A percentile compares a stretch with the other conserved stretches of the same genome.
These are phyloP conservation scores for Rhizomys pruinosus DNA, from an alignment of 2,113 vertebrate genomes.

Conservation along the genomic window DNA sequence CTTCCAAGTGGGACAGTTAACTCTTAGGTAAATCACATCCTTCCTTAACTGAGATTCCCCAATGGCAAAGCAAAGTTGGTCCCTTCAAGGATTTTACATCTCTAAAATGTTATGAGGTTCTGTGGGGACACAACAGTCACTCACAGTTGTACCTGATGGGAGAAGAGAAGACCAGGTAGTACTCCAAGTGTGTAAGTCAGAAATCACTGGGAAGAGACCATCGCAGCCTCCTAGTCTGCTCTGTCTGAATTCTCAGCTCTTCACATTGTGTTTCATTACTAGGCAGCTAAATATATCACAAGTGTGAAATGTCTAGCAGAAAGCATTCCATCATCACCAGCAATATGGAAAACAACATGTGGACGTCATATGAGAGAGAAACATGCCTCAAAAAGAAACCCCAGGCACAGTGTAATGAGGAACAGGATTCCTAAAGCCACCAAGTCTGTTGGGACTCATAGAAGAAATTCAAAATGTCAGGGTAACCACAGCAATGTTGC, in stretches of 20 bases:
- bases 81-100: neutral
- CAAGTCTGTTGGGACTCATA: neutral
- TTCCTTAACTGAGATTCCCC: neutral
- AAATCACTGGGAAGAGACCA: neutral
- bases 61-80: neutral
- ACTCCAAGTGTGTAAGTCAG: neutral
- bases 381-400: slow-evolving; percentile 2
- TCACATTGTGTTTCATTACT: neutral
- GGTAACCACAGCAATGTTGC: neutral
- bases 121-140: neutral
- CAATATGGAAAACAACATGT: slow-evolving; percentile 1
- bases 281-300: neutral
- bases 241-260: neutral
- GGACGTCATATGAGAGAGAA: neutral
- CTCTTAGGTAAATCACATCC: neutral
- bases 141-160: neutral
- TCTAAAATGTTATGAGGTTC: neutral
- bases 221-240: neutral
- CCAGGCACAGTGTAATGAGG: neutral
- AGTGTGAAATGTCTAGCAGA: neutral
- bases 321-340: neutral
- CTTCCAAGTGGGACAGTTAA: neutral
- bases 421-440: slow-evolving; percentile 11
- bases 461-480: neutral
- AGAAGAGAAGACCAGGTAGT: neutral